These are phyloP conservation scores for Chrysopa pallens DNA, from an alignment of 1,140 invertebrate species.

Conservation along the genomic window DNA sequence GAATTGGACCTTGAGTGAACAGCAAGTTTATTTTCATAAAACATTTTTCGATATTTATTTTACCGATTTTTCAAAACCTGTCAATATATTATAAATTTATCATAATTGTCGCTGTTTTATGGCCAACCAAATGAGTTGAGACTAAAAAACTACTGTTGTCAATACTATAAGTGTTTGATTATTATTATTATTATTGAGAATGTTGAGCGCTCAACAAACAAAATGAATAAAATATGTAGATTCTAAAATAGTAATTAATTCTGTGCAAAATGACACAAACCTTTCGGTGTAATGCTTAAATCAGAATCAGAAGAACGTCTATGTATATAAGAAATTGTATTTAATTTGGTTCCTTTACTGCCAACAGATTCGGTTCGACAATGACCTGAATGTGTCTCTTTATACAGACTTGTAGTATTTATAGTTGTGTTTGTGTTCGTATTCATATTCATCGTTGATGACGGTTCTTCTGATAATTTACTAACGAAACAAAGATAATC, in stretches of 20 bases:
- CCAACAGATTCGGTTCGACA: constrained; percentile 10
- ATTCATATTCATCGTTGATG: not conserved
- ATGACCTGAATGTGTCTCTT: not conserved
- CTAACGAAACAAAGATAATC: no score
- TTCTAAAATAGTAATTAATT: not conserved
- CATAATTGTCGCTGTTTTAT: no score
- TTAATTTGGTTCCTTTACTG: constrained; percentile 24
- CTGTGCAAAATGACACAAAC: constrained; percentile 28
- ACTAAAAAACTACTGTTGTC: no score
- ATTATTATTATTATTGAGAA: no score
- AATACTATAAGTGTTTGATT: no score
- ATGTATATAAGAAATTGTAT: constrained; percentile 36
- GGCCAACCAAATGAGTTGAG: no score
- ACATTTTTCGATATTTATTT: no score
- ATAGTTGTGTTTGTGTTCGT: constrained; percentile 1
- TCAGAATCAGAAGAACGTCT: constrained; percentile 84
- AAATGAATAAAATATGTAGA: not conserved
- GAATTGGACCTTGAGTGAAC: no score
- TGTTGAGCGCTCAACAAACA: not conserved
- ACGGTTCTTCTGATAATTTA: not conserved
- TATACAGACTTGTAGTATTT: constrained; percentile 1
- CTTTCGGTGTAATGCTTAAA: constrained; percentile 80
- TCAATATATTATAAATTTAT: no score
- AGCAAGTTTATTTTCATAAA: no score
- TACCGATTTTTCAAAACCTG: no score